These are phyloP conservation scores for Triplophysa bombifrons DNA, from an alignment of 2,797 vertebrate species.

Conservation along the genomic window DNA sequence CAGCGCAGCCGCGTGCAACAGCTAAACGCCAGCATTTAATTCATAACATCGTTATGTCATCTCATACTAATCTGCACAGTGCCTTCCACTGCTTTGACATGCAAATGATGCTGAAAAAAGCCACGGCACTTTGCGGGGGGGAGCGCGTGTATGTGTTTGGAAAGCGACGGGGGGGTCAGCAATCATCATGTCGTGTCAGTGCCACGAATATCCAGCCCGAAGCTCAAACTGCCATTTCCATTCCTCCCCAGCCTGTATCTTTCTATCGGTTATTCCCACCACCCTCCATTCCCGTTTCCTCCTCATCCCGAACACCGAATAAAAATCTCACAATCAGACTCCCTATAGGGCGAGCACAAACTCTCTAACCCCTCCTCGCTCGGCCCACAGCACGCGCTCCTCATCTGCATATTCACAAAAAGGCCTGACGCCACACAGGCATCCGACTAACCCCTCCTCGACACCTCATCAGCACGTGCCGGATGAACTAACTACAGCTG, in stretches of 20 bases:
- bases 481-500: conserved; percentile 64
- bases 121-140: conserved; percentile 72
- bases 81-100: conserved; percentile 91
- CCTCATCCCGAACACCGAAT: conserved; percentile 73
- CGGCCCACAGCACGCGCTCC: conserved; percentile 65
- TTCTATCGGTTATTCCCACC: conserved; percentile 62
- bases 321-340: conserved; percentile 83
- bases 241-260: conserved; percentile 62
- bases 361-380: conserved; percentile 78
- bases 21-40: conserved; percentile 89
- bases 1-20: conserved; percentile 61
- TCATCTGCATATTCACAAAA: conserved; percentile 85
- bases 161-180: conserved; percentile 77
- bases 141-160: conserved; percentile 70
- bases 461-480: conserved; percentile 79
- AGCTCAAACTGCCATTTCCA: conserved; percentile 71
- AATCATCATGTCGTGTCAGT: conserved; percentile 90
- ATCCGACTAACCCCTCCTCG: conserved; percentile 76
- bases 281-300: conserved; percentile 39
- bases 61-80: conserved; percentile 89
- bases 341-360: conserved; percentile 82
- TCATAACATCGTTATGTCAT: conserved; percentile 95
- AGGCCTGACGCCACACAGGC: conserved; percentile 68
- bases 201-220: conserved; percentile 83
- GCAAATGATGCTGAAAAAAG: conserved; percentile 89